Conservation (phyloP, 2,797 vertebrate species). For the Acanthurus lineatus region DNA sequence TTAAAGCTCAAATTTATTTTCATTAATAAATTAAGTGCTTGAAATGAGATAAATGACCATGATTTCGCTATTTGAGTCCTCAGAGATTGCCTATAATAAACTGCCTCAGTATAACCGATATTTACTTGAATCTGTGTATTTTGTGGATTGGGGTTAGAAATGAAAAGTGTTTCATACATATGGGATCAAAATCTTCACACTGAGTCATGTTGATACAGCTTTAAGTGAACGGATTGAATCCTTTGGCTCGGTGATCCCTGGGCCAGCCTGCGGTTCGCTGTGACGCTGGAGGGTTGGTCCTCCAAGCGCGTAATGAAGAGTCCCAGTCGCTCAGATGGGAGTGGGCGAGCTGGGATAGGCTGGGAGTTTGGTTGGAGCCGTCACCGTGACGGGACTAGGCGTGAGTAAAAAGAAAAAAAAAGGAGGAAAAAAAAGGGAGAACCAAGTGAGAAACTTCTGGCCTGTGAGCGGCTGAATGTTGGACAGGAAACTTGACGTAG, state of each 20-base stretch:
- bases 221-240: not conserved
- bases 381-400: conserved; percentile 62
- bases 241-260: conserved; percentile 1
- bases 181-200: not conserved
- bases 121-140: not conserved
- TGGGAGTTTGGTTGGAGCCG: conserved; percentile 83
- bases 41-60: too few species aligned
- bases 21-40: too few species aligned
- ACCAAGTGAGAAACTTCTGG: conserved; percentile 45
- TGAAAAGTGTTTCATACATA: not conserved
- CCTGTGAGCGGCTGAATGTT: conserved; percentile 54
- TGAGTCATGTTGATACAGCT: conserved; percentile 2
- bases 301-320: conserved; percentile 19
- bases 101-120: not conserved
- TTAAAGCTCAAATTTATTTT: not conserved
- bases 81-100: not conserved
- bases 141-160: not conserved
- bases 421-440: not conserved
- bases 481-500: conserved; percentile 58
- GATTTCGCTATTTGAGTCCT: not conserved
- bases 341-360: conserved; percentile 88
- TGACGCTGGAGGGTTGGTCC: conserved; percentile 64
- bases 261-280: conserved; percentile 40
- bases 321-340: conserved; percentile 65
- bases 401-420: not conserved